Base-by-base conservation (phyloP, 2,797 vertebrate genomes). In the Pteropus rufus region DNA sequence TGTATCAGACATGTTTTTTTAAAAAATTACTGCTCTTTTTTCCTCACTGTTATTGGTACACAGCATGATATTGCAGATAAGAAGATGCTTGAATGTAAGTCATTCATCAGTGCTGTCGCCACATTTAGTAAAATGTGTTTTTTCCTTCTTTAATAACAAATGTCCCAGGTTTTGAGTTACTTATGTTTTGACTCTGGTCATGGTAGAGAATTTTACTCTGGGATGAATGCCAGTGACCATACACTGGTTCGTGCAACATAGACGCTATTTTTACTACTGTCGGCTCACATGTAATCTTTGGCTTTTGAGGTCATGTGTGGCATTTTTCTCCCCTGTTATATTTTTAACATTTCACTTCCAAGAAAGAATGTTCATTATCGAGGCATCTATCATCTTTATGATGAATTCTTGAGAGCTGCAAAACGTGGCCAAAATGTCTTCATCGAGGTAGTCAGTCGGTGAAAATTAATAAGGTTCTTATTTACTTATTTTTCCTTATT, bases 171-270 rank as follows among this genome's bases (percentile, higher is more conserved):
- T 90, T 95, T 65, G 21, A 76, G 24, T 96, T 88, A 80, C 49
- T 92, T 93, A 24, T 89, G 44, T 91, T 96, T 94, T 97, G 80
- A 76, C 67, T 95, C 23, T 93, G 54, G 80, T 80, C 41, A 62
- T 19, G 24, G 60, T 49, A 87, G 76, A 91, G 64, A 90, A 91
- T 86, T 96, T 96, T 88, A 81, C n/a, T 60, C 56, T 91, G 92
- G 84, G 56, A 81, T 65, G 81, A 73, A 39, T 79, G 64, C 76
- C 93, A 86, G 79, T 11, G 6, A 56, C 54, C 10, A 7, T 36
- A 49, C 2, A 29, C 69, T 81, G 36, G 49, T 75, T 65, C 11
- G n/a, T 41, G 18, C 41, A 76, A 82, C 29, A 54, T 89, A 52
- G 26, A 94, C 54, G 41, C 62, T 72, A 58, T 77, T 96, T 92